A percentile compares a stretch with the other conserved stretches of the same genome.
These are phyloP conservation scores for Parazoanthus atlanticus DNA, from an alignment of 92 coral and sea anemone species.

Conservation along the genomic window DNA sequence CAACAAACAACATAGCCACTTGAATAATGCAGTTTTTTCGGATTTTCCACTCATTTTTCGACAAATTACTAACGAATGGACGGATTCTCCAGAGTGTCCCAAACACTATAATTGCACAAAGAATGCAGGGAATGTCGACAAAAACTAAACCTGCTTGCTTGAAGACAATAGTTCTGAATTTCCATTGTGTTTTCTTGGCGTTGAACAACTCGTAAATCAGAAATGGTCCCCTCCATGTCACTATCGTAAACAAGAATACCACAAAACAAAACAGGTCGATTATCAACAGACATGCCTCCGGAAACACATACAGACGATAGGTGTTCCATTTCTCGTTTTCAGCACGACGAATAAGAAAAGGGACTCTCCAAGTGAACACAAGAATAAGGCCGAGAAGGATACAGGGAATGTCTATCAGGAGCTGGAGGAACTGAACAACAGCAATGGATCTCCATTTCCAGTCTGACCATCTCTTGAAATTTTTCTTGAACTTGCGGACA, in stretches of 20 bases:
- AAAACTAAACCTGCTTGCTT: conserved; percentile 75
- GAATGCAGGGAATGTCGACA: conserved; percentile 93
- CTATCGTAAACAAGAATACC: conserved; percentile 61
- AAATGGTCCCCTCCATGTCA: conserved; percentile 92
- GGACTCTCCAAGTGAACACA: conserved; percentile 85
- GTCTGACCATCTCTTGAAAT: conserved; percentile 67
- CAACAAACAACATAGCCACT: conserved; percentile 75
- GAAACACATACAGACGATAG: conserved; percentile 79
- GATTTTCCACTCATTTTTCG: conserved; percentile 77
- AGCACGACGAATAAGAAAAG: conserved; percentile 66
- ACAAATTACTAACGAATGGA: conserved; percentile 78
- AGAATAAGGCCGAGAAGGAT: conserved; percentile 73
- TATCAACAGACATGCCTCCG: conserved; percentile 66
- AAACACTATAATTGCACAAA: conserved; percentile 77
- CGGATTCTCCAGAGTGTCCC: conserved; percentile 91
- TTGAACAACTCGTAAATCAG: conserved; percentile 59
- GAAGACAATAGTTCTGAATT: conserved; percentile 56
- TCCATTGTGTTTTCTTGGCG: conserved; percentile 70
- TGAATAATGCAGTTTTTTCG: conserved; percentile 76
- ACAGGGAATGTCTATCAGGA: conserved; percentile 87
- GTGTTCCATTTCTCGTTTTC: conserved; percentile 70
- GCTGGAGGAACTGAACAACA: conserved; percentile 73
- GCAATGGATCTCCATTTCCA: conserved; percentile 85
- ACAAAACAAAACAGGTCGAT: conserved; percentile 84
- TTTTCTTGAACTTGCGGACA: conserved; percentile 61